A percentile compares a stretch with the other conserved stretches of the same genome.
These are phyloP conservation scores for Muscicapa adusta DNA, from an alignment of 2,113 vertebrate genomes.

Conservation along the genomic window DNA sequence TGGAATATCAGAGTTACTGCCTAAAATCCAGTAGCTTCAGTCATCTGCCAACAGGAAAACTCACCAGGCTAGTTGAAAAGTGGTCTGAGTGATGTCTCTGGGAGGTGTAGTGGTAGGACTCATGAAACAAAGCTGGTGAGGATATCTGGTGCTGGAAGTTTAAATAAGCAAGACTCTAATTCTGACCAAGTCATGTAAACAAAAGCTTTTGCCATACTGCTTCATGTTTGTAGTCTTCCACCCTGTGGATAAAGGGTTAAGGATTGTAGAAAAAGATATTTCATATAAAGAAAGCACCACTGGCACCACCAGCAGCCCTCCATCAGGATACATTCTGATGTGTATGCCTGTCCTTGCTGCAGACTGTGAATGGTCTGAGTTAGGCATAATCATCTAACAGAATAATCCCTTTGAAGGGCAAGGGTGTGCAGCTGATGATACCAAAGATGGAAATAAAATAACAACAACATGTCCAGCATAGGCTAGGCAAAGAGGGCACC, in stretches of 20 bases:
- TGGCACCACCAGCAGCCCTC: background rate
- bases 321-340: background rate
- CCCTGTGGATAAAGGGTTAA: background rate
- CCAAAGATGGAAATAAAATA: background rate
- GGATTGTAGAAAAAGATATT: background rate
- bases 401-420: background rate
- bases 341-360: background rate
- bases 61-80: background rate
- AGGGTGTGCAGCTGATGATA: background rate
- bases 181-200: background rate
- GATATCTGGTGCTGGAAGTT: background rate
- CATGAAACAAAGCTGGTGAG: background rate
- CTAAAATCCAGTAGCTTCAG: background rate
- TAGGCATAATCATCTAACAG: background rate
- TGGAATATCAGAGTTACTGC: background rate
- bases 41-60: background rate
- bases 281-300: background rate
- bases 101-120: background rate
- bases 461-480: background rate
- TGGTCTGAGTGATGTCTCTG: background rate
- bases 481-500: background rate
- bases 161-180: background rate
- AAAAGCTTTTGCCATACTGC: background rate
- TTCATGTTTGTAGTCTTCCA: background rate
- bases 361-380: fast-evolving